Conservation (phyloP, 2,113 vertebrate species). For the Prinia subflava region DNA sequence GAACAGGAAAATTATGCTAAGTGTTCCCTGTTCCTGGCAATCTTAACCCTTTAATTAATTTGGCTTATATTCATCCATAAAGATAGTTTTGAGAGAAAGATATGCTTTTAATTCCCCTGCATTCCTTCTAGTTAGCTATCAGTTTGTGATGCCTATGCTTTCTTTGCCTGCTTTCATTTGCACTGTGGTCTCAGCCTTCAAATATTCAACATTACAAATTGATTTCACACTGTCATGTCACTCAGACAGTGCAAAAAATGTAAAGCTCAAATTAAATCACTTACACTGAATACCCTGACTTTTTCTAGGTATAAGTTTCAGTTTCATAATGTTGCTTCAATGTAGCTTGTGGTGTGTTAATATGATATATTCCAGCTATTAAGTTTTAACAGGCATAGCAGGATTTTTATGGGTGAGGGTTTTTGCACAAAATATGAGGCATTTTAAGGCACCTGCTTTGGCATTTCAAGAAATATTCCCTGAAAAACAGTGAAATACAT, state of each 20-base stretch:
- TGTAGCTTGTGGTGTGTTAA: conserved; percentile 41
- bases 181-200: neutral
- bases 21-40: neutral
- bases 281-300: conserved; percentile 33
- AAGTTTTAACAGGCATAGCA: conserved; percentile 53
- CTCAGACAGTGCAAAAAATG: neutral
- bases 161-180: neutral
- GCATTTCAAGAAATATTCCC: conserved; percentile 65
- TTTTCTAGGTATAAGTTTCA: conserved; percentile 1
- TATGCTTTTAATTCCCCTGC: neutral
- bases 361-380: conserved; percentile 63
- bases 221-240: neutral
- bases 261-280: conserved; percentile 13
- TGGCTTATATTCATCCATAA: neutral
- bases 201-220: neutral
- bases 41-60: neutral
- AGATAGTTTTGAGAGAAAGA: neutral
- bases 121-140: neutral
- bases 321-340: conserved; percentile 52
- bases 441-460: conserved; percentile 67
- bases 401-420: conserved; percentile 34
- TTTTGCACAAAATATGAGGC: conserved; percentile 40
- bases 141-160: neutral
- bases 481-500: conserved; percentile 32
- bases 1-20: neutral